phyloP scores from a whole-genome alignment of 2,888 invertebrate species.

The Aphidius colemani region DNA sequence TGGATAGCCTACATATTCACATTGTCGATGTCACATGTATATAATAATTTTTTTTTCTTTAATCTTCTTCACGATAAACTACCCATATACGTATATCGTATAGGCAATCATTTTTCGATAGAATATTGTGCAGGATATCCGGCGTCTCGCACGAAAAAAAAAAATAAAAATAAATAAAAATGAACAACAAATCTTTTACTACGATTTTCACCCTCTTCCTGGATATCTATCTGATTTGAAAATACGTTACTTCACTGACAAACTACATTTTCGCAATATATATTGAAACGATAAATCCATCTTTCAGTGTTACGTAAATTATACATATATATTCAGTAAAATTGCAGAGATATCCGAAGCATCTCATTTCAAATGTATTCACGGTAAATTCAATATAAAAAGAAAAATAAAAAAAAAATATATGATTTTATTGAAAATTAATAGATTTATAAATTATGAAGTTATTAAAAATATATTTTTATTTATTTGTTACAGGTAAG shows the following conservation, averaged over 20 bases:
- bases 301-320: constrained; percentile 14
- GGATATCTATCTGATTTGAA: constrained; percentile 18
- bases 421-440: background rate
- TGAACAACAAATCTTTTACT: constrained; percentile 28
- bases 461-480: constrained; percentile 4
- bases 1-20: too few relatives aligned
- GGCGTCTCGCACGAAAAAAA: constrained; percentile 9
- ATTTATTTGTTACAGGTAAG: constrained; percentile 25
- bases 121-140: constrained; percentile 10
- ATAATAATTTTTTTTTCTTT: too few relatives aligned
- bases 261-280: constrained; percentile 18
- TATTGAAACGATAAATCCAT: constrained; percentile 14
- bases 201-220: constrained; percentile 6
- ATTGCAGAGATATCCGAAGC: too few relatives aligned
- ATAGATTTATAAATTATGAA: background rate
- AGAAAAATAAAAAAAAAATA: too few relatives aligned
- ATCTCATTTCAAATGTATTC: too few relatives aligned
- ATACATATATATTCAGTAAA: constrained; percentile 7
- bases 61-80: too few relatives aligned
- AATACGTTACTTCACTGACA: constrained; percentile 27
- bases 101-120: too few relatives aligned
- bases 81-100: too few relatives aligned
- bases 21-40: too few relatives aligned
- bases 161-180: background rate
- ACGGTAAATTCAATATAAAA: too few relatives aligned